phyloP scores from a whole-genome alignment of 2,113 vertebrate genomes.

The Antechinus flavipes region DNA sequence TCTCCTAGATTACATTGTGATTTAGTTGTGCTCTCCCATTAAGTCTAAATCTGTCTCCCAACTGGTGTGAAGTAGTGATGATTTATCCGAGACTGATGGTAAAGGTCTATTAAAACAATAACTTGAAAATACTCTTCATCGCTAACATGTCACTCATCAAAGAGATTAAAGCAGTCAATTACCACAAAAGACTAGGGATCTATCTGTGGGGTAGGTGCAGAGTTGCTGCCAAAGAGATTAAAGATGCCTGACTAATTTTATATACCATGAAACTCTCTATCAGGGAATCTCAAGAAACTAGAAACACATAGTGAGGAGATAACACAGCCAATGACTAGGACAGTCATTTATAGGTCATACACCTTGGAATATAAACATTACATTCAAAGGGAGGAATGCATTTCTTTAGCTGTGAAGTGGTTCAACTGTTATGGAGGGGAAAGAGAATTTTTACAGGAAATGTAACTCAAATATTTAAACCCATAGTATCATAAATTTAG shows the following conservation, averaged over 20 bases:
- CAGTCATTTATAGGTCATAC: background rate
- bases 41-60: slow-evolving; percentile 77
- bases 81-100: slow-evolving; percentile 70
- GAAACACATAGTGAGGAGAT: background rate
- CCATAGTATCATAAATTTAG: background rate
- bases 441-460: background rate
- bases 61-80: slow-evolving; percentile 62
- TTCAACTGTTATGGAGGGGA: background rate
- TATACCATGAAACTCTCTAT: background rate
- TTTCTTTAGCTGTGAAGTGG: background rate
- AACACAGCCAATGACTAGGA: background rate
- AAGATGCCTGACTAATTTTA: background rate
- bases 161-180: slow-evolving; percentile 48
- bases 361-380: background rate
- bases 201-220: background rate
- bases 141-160: slow-evolving; percentile 48
- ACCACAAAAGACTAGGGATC: slow-evolving; percentile 26
- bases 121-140: slow-evolving; percentile 66
- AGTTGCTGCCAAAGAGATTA: background rate
- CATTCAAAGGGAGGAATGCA: slow-evolving; percentile 15
- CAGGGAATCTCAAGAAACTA: background rate
- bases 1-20: slow-evolving; percentile 63
- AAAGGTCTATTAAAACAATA: slow-evolving; percentile 75
- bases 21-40: slow-evolving; percentile 72
- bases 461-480: background rate